Percentiles rank a stretch among this genome's conserved stretches.
Evolutionary conservation across 2,797 vertebrate genomes (phyloP).

Genomic region (Ambastaia sidthimunki): DNA sequence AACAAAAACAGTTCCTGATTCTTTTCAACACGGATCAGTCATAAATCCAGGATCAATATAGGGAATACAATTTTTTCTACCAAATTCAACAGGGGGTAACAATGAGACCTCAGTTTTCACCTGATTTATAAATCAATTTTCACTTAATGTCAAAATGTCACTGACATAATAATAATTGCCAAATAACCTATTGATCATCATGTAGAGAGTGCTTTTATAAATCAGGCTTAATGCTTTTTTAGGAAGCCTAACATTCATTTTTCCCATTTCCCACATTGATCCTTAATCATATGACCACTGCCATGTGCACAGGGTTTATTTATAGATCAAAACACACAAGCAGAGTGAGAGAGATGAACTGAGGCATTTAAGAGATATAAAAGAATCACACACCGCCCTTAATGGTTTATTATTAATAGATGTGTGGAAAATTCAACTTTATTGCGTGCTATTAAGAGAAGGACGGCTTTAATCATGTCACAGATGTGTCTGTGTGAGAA

Average conservation of each 20-base stretch:
- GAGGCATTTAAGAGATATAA: conserved; percentile 35
- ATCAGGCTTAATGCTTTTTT: not conserved
- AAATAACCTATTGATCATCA: not conserved
- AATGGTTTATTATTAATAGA: conserved; percentile 75
- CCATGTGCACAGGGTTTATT: conserved; percentile 11
- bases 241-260: not conserved
- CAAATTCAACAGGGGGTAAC: too few species aligned
- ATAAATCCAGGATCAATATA: not conserved
- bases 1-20: not conserved
- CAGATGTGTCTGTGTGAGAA: conserved; percentile 23
- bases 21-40: not conserved
- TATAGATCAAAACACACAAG: conserved; percentile 25
- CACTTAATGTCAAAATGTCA: not conserved
- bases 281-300: conserved; percentile 28
- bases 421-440: conserved; percentile 68
- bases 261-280: conserved; percentile 25
- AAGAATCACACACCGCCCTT: conserved; percentile 58
- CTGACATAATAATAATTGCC: conserved; percentile 6
- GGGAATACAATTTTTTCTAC: not conserved
- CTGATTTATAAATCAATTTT: not conserved
- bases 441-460: conserved; percentile 51
- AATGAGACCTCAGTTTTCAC: too few species aligned
- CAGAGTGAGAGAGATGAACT: conserved; percentile 65
- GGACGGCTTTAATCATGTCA: not conserved
- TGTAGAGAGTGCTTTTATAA: conserved; percentile 9